phyloP scores from a whole-genome alignment of 2,113 vertebrate species.

The Salvelinus sp. region DNA sequence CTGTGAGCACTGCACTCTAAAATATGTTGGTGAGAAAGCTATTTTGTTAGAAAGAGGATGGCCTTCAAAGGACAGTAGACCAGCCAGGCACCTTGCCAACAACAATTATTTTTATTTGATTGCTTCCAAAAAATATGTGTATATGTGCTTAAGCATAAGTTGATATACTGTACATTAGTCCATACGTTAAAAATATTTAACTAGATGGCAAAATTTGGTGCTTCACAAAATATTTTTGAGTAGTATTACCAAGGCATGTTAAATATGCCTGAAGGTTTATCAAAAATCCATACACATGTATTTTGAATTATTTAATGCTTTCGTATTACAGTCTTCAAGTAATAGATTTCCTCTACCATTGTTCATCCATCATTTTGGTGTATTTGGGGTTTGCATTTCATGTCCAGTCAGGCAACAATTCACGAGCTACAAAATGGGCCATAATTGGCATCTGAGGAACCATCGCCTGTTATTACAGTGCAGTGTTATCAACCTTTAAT shows the following conservation, averaged over 20 bases:
- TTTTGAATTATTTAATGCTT: background rate
- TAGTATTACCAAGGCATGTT: background rate
- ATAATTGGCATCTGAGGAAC: constrained; percentile 38
- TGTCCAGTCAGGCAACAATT: constrained; percentile 41
- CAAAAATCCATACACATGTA: too few species aligned
- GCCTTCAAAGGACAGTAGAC: background rate
- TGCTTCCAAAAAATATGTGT: background rate
- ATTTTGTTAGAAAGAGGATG: background rate
- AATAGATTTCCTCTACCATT: background rate
- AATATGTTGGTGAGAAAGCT: background rate
- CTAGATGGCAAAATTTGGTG: background rate
- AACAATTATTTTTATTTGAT: background rate
- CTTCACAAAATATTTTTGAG: background rate
- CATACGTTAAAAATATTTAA: background rate
- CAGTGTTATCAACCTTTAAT: constrained; percentile 59
- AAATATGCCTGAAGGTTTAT: background rate
- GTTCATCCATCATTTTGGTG: too few species aligned
- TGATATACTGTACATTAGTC: too few species aligned
- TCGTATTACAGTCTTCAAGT: background rate
- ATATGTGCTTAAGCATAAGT: too few species aligned
- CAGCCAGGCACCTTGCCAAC: background rate
- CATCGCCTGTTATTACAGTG: constrained; percentile 55
- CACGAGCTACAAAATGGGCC: constrained; percentile 1
- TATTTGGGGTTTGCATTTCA: constrained; percentile 33
- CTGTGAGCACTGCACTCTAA: background rate